Evolutionary conservation across 2,113 vertebrate genomes (phyloP).

Genomic region (Pomatostomus ruficeps): DNA sequence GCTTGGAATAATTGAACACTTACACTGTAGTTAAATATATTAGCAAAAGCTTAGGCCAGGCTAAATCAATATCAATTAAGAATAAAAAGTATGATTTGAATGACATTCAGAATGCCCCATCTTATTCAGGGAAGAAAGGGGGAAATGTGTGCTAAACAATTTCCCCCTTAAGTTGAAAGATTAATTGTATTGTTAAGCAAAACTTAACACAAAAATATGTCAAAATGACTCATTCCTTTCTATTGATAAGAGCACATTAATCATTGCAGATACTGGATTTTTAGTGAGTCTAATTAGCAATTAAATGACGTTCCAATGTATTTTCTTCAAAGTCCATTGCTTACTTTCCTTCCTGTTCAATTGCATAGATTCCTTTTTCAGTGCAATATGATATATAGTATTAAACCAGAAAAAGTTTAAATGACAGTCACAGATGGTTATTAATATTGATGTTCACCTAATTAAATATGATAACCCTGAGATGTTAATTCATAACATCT

Average conservation of each 20-base stretch:
- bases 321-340: constrained; percentile 12
- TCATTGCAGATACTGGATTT: constrained; percentile 37
- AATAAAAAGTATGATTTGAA: background rate
- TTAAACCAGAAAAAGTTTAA: constrained; percentile 4
- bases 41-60: constrained; percentile 16
- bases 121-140: background rate
- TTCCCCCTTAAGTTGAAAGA: constrained; percentile 26
- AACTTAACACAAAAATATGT: background rate
- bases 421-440: constrained; percentile 12
- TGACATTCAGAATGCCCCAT: constrained; percentile 1
- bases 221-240: constrained; percentile 30
- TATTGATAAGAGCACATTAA: constrained; percentile 36
- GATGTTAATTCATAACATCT: background rate
- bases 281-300: constrained; percentile 48
- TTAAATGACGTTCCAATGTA: constrained; percentile 17
- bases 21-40: background rate
- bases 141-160: constrained; percentile 27
- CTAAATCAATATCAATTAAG: constrained; percentile 21
- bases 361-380: background rate
- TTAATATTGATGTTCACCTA: constrained; percentile 50
- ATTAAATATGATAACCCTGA: constrained; percentile 25
- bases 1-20: background rate
- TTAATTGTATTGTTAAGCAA: constrained; percentile 52
- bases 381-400: background rate
- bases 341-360: constrained; percentile 42